These are phyloP conservation scores for Drosophila vallismaia DNA, from an alignment of 2,888 invertebrate species.

Conservation along the genomic window DNA sequence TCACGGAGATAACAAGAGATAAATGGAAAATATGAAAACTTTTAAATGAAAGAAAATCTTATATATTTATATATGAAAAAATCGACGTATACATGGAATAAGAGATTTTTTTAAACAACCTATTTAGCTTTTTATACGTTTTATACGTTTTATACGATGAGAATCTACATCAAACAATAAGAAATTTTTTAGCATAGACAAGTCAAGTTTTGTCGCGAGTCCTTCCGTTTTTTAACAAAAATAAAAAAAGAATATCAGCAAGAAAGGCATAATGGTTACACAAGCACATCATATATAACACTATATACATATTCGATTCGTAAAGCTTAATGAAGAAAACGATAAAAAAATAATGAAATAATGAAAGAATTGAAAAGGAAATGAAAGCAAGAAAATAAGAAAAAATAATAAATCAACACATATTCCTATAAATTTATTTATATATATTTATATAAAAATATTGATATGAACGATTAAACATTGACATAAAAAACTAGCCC, in stretches of 20 bases:
- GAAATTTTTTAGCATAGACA: slow-evolving; percentile 50
- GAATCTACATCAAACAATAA: slow-evolving; percentile 37
- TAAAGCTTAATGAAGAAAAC: slow-evolving; percentile 58
- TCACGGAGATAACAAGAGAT: slow-evolving; percentile 1
- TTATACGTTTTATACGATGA: slow-evolving; percentile 52
- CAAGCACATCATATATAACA: slow-evolving; percentile 44
- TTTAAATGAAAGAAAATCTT: slow-evolving; percentile 26
- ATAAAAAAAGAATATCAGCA: slow-evolving; percentile 52
- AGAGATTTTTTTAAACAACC: slow-evolving; percentile 59
- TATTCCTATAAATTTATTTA: slow-evolving; percentile 78
- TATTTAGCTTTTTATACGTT: slow-evolving; percentile 77
- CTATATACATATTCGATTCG: slow-evolving; percentile 66
- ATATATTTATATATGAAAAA: slow-evolving; percentile 41
- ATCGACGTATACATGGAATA: slow-evolving; percentile 38
- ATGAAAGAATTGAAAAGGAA: slow-evolving; percentile 17
- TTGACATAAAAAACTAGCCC: slow-evolving; percentile 23
- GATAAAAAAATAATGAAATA: slow-evolving; percentile 53
- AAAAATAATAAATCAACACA: slow-evolving; percentile 61
- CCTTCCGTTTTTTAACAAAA: slow-evolving; percentile 67
- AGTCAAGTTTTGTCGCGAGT: slow-evolving; percentile 59
- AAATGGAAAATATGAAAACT: slow-evolving; percentile 20
- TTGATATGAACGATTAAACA: slow-evolving; percentile 41
- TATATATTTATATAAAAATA: slow-evolving; percentile 69
- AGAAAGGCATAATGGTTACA: slow-evolving; percentile 28
- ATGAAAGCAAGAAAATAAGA: slow-evolving; percentile 30